Base-by-base conservation (phyloP, 2,113 vertebrate genomes). In the Spheniscus mendiculus region DNA sequence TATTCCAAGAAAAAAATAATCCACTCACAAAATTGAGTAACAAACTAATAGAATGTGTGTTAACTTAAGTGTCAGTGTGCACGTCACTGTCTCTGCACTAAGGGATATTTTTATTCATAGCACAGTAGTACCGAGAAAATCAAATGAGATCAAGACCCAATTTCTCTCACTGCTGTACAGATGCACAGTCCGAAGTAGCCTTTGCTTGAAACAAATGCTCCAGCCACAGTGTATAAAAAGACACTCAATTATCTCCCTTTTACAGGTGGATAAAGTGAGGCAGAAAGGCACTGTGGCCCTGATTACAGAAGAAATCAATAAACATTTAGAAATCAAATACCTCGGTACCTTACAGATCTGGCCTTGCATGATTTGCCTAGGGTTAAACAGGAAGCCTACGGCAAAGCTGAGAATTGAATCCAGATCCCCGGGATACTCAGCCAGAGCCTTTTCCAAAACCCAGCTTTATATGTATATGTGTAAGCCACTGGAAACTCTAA, bases 371-470 rank as follows among this genome's bases (percentile, higher is more conserved):
- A 47, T 66, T 88, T 55, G 74, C 78, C 58, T 58, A 13, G 42
- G 67, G 89, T 93, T 94, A 90, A 91, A 86, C 34, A 93, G 78
- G 82, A 96, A 96, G 90, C 67, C 67, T 74, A 80, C 0, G 2
- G 79, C 71, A 88, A 84, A 96, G 67, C 67, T 88, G 93, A 85
- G 89, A 94, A 97, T 91, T 95, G 58, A 87, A 94, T 95, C 91
- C 96, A 97, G 89, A 96, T 61, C 32, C 40, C 32, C 2, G 7
- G 82, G 58, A 58, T 85, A 72, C 22, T 87, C 45, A 91, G 73
- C 42, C 89, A 91, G 38, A 93, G 71, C n/a, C 38, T 80, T 42
- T 94, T 91, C 74, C 70, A 91, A 88, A 93, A 23, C n/a, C 16
- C 74, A 83, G 74, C 29, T 95, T 93, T 83, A 52, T 58, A 70